phyloP scores from a whole-genome alignment of 1,140 invertebrate genomes.

The Scylla paramamosain region DNA sequence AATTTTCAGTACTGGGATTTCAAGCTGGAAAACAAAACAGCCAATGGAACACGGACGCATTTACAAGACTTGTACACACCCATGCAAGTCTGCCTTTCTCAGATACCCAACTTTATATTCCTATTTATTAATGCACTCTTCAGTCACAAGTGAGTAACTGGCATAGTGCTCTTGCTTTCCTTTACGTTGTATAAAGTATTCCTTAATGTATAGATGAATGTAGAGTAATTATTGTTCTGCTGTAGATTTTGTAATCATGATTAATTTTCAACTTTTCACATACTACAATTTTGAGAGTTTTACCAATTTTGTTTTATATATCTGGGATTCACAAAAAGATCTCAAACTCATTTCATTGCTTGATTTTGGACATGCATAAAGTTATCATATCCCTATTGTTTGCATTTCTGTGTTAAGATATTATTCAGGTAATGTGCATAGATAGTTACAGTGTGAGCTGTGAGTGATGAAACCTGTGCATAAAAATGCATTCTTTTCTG shows the following conservation, averaged over 20 bases:
- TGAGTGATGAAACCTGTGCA: neutral
- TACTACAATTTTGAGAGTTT: no score
- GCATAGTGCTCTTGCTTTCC: neutral
- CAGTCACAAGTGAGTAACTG: constrained; percentile 74
- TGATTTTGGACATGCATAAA: no score
- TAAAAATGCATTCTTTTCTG: neutral
- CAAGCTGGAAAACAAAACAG: constrained; percentile 91
- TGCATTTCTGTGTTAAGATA: neutral
- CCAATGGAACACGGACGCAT: constrained; percentile 71
- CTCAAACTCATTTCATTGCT: no score
- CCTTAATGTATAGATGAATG: no score
- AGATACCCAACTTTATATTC: constrained; percentile 75
- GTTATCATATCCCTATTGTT: neutral
- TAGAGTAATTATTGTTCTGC: no score
- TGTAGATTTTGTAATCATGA: no score
- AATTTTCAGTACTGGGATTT: constrained; percentile 96
- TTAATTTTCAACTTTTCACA: no score
- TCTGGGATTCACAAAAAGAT: no score
- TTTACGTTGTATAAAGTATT: no score
- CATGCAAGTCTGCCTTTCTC: constrained; percentile 77
- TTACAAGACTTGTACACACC: constrained; percentile 73
- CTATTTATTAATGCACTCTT: constrained; percentile 77
- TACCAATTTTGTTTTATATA: no score
- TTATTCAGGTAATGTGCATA: neutral
- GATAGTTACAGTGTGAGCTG: neutral